These are phyloP conservation scores for Actenoides hombroni DNA, from an alignment of 2,113 vertebrate species.

Conservation along the genomic window DNA sequence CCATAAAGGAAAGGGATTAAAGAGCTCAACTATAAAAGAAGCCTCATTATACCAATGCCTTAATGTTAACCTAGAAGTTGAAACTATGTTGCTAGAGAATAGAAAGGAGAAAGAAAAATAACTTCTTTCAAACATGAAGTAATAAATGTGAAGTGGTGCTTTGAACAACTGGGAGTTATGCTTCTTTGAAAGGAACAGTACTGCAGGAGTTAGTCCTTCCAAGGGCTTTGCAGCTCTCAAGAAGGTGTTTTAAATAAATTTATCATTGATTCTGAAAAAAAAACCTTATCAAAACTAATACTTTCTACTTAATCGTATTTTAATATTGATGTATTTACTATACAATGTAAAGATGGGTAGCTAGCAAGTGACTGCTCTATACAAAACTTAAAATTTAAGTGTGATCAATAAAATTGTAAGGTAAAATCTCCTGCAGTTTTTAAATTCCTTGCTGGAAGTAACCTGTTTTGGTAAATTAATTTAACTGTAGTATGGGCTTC, in stretches of 20 bases:
- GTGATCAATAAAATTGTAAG: not conserved
- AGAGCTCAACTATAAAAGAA: conserved; percentile 6
- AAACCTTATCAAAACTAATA: not conserved
- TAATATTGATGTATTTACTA: not conserved
- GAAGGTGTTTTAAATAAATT: not conserved
- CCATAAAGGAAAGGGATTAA: conserved; percentile 33
- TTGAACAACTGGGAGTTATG: not conserved
- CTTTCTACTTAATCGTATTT: not conserved
- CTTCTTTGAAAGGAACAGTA: not conserved
- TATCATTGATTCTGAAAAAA: not conserved
- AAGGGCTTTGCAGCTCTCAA: not conserved
- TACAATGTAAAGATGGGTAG: not conserved
- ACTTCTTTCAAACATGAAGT: not conserved
- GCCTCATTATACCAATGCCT: not conserved
- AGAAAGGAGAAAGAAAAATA: not conserved
- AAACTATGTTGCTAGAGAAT: not conserved
- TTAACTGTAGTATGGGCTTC: not conserved
- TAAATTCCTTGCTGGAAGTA: not conserved
- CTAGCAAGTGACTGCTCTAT: not conserved
- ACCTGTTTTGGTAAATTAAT: not conserved
- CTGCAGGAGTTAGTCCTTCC: not conserved
- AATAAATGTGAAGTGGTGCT: not conserved
- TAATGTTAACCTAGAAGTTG: conserved; percentile 1
- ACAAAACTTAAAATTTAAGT: not conserved
- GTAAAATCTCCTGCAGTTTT: not conserved